These are phyloP conservation scores for Tachina lurida DNA, from an alignment of 2,888 invertebrate genomes.

Conservation along the genomic window DNA sequence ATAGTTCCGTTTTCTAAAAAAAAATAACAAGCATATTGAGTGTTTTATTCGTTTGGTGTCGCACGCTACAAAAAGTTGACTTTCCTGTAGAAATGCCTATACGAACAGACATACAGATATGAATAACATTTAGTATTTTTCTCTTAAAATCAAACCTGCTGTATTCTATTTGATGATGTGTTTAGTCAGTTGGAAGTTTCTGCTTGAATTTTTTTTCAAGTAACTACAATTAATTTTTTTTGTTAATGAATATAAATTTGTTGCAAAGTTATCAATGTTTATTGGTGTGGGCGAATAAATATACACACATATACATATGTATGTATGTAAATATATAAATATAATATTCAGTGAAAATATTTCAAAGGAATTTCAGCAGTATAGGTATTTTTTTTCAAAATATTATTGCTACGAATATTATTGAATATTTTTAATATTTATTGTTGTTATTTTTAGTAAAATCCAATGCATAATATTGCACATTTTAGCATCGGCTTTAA, in stretches of 20 bases:
- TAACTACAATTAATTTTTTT: slow-evolving; percentile 26
- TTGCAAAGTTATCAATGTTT: background rate
- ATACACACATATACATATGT: too few relatives aligned
- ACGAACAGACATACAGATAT: too few relatives aligned
- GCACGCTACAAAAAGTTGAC: too few relatives aligned
- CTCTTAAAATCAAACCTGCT: background rate
- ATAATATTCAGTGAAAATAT: background rate
- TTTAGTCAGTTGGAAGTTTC: slow-evolving; percentile 25
- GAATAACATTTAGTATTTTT: background rate
- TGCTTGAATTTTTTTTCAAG: slow-evolving; percentile 37
- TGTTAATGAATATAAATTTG: slow-evolving; percentile 27
- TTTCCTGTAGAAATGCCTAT: too few relatives aligned
- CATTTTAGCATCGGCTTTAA: too few relatives aligned
- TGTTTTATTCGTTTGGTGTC: too few relatives aligned
- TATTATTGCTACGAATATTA: background rate
- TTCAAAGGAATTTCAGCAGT: background rate
- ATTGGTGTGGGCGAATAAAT: background rate
- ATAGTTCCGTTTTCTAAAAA: too few relatives aligned
- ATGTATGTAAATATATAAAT: background rate
- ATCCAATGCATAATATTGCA: too few relatives aligned
- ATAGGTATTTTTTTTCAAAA: background rate
- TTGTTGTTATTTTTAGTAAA: background rate
- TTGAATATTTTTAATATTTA: background rate
- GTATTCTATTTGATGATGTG: background rate
- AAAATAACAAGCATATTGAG: too few relatives aligned